Base-by-base conservation (phyloP, 2,888 invertebrate genomes). In the Euzophera pinguis region DNA sequence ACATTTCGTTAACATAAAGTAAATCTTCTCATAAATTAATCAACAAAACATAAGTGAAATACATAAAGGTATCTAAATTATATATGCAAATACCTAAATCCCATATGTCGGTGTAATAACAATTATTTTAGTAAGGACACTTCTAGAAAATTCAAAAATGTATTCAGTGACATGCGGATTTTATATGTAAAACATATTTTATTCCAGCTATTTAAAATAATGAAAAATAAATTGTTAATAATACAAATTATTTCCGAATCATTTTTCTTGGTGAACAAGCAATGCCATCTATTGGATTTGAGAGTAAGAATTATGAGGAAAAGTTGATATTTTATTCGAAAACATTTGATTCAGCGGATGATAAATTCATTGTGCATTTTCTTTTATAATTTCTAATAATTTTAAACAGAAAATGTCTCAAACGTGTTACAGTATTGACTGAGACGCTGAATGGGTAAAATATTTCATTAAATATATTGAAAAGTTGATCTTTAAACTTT, bases 141-240 rank as follows among this genome's bases (percentile, higher is more conserved):
- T 22, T 22, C n/a, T n/a, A n/a, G n/a, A n/a, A n/a, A n/a, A 22
- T 2, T 22, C 5, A 3, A 3, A 3, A 22, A 29, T 48, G 17
- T 42, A 47, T 47, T 12, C 14, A 14, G 53, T 58, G 62, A 58
- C 62, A 59, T 60, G 60, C 60, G 60, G 59, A 57, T 50, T 45
- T 35, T 52, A 53, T 54, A 50, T 37, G 0, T 27, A 53, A 41
- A 41, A 17, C 2, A 7, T 32, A 45, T 45, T 45, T 45, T 10
- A 32, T 16, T 32, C 22, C 29, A 13, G 8, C 3, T 27, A 1
- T 12, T 12, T 13, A 38, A 38, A 38, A 38, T 10, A 22, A 38
- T 38, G 5, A 38, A 47, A 48, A 48, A 38, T 13, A 48, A 9
- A 6, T 48, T 13, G 38, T 10, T 22, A 48, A 37, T 38, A 14